These are phyloP conservation scores for Gasteruption jaculator DNA, from an alignment of 2,888 invertebrate genomes.

Conservation along the genomic window DNA sequence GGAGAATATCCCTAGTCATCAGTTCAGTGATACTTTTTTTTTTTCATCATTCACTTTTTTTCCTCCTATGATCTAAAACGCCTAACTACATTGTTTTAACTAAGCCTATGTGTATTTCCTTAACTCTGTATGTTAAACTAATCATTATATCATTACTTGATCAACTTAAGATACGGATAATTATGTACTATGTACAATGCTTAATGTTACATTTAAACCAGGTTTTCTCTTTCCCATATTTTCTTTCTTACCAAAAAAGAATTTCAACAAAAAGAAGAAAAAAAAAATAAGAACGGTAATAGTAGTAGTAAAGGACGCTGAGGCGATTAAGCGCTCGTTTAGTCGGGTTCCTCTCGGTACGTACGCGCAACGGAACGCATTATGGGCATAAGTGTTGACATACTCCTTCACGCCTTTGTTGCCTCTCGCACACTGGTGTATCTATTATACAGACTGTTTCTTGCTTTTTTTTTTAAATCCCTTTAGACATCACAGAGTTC, in stretches of 20 bases:
- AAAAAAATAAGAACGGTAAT: too few species aligned
- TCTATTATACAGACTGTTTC: too few species aligned
- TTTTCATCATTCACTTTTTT: conserved; percentile 9
- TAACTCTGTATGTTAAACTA: conserved; percentile 41
- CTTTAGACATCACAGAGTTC: conserved; percentile 39
- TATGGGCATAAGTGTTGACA: too few species aligned
- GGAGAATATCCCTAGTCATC: conserved; percentile 42
- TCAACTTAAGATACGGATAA: conserved; percentile 47
- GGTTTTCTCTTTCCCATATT: conserved; percentile 8
- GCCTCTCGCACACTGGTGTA: too few species aligned
- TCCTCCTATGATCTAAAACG: conserved; percentile 20
- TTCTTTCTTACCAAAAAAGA: too few species aligned
- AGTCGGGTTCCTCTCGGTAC: too few species aligned
- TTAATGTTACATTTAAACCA: conserved; percentile 40
- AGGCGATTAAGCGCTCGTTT: too few species aligned
- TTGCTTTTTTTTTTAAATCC: too few species aligned
- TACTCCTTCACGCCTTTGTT: too few species aligned
- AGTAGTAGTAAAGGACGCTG: too few species aligned
- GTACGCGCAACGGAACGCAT: too few species aligned
- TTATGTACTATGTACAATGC: conserved; percentile 51
- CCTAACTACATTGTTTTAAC: not conserved
- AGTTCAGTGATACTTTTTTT: conserved; percentile 16
- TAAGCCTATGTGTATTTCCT: conserved; percentile 28
- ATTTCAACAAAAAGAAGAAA: too few species aligned
- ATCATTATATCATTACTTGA: conserved; percentile 46